Percentiles rank a stretch among this genome's conserved stretches.
phyloP scores from a whole-genome alignment of 1,140 invertebrate genomes.

The Coptotermes formosanus region DNA sequence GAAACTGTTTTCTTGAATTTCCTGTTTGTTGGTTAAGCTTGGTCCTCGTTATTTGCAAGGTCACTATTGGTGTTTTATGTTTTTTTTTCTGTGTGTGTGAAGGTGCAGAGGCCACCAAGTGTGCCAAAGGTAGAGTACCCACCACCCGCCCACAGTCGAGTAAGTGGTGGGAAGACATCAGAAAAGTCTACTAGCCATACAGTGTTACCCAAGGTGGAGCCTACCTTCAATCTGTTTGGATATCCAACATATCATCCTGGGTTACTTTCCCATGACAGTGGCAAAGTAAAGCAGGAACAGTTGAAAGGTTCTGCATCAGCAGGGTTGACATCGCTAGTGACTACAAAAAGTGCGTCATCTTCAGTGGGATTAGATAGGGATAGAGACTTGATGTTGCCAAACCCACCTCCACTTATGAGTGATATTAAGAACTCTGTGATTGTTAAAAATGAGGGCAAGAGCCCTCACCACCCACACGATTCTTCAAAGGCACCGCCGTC shows the following conservation, averaged over 20 bases:
- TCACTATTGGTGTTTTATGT: too few relatives aligned
- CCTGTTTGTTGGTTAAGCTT: too few relatives aligned
- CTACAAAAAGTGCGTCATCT: slow-evolving; percentile 18
- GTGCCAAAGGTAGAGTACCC: slow-evolving; percentile 56
- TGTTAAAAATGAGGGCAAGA: slow-evolving; percentile 71
- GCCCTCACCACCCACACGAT: slow-evolving; percentile 53
- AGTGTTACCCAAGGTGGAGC: slow-evolving; percentile 66
- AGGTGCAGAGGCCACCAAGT: slow-evolving; percentile 44
- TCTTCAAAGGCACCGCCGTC: slow-evolving; percentile 56
- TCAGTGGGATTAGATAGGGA: slow-evolving; percentile 25
- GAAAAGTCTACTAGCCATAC: slow-evolving; percentile 58
- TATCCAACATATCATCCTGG: slow-evolving; percentile 63
- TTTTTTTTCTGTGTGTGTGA: neutral
- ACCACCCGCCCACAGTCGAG: slow-evolving; percentile 54
- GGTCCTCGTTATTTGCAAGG: too few relatives aligned
- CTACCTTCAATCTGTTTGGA: slow-evolving; percentile 69
- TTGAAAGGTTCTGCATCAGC: slow-evolving; percentile 52
- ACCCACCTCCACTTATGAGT: slow-evolving; percentile 59
- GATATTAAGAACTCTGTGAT: slow-evolving; percentile 75
- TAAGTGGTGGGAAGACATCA: slow-evolving; percentile 46
- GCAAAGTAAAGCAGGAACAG: slow-evolving; percentile 50
- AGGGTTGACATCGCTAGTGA: slow-evolving; percentile 25
- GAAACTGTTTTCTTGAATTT: too few relatives aligned
- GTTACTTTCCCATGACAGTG: slow-evolving; percentile 50
- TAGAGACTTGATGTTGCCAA: slow-evolving; percentile 46